phyloP scores from a whole-genome alignment of 2,113 vertebrate species.

The Colaptes auratus region DNA sequence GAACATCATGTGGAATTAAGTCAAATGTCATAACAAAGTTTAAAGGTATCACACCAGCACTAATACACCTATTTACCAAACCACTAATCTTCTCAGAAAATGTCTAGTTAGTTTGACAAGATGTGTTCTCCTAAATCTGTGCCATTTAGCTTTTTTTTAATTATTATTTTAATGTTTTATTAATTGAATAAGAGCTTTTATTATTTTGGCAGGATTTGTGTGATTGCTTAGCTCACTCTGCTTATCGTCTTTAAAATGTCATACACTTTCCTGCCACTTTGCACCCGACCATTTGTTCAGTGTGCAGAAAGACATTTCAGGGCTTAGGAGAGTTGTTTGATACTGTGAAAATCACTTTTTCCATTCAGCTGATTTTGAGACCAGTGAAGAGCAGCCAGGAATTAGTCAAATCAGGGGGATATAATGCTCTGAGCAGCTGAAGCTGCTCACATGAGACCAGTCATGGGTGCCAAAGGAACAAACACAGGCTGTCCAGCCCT shows the following conservation, averaged over 20 bases:
- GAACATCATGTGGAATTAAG: background rate
- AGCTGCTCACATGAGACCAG: accelerated
- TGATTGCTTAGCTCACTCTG: background rate
- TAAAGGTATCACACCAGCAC: background rate
- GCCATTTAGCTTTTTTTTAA: background rate
- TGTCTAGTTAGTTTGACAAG: background rate
- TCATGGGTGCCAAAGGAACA: accelerated
- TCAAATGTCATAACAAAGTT: background rate
- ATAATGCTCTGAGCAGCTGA: background rate
- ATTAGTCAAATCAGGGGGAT: background rate
- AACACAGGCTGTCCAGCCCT: background rate
- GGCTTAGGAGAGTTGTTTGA: background rate
- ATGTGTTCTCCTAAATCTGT: background rate
- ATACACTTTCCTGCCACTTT: background rate
- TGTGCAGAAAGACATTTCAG: background rate
- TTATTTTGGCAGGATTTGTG: background rate
- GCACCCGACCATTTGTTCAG: background rate
- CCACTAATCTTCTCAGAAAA: background rate
- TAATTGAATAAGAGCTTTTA: background rate
- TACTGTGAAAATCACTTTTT: background rate
- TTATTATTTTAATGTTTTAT: background rate
- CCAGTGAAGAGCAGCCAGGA: background rate
- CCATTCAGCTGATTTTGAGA: background rate
- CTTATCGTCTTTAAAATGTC: background rate
- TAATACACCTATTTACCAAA: background rate